Base-by-base conservation (phyloP, 2,797 vertebrate genomes). In the Oceanodroma leucorhoa region DNA sequence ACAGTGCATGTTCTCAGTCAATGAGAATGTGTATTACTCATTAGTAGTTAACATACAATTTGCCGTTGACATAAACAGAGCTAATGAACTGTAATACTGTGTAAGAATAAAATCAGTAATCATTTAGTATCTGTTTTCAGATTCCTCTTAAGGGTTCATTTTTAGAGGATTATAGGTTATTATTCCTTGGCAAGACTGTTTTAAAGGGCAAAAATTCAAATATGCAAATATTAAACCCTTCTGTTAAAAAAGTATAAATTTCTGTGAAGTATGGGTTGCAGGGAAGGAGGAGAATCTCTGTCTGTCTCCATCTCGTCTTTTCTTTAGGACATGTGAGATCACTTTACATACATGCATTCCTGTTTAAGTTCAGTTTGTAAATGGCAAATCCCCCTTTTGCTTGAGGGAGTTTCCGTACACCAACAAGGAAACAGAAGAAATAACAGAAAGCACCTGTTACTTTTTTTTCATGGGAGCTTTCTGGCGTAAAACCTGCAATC, bases 1-100 rank as follows among this genome's bases (percentile, higher is more conserved):
- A 7, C 27, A 14, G 26, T 6, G 19, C 0, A 0, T 43, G 32
- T 46, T 24, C 23, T 55, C 48, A 9, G 29, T 61, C 2, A 0
- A 3, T 29, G 10, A 34, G 32, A 61, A 48, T 54, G 53, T 48
- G 20, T 32, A 5, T 50, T 54, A 40, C 20, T 61, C 41, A 17
- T 41, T 32, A 55, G n/a, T 50, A 50, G 41, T 10, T 78, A 66
- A 30, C 17, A 13, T 29, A 50, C 24, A 34, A 67, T 83, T 79
- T 67, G 4, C 32, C 17, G 11, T 83, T 60, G 43, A 60, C 14
- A 10, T 66, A 72, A 78, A 54, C 60, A 83, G 58, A 38, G 36
- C 22, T 72, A 60, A 65, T 66, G 27, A 65, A 65, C 40, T 87
- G 22, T 81, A 48, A 54, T 43, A 23, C 32, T 10, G 7, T 38